Conservation (phyloP, 2,888 invertebrate species). For the Barypeithes pellucidus region DNA sequence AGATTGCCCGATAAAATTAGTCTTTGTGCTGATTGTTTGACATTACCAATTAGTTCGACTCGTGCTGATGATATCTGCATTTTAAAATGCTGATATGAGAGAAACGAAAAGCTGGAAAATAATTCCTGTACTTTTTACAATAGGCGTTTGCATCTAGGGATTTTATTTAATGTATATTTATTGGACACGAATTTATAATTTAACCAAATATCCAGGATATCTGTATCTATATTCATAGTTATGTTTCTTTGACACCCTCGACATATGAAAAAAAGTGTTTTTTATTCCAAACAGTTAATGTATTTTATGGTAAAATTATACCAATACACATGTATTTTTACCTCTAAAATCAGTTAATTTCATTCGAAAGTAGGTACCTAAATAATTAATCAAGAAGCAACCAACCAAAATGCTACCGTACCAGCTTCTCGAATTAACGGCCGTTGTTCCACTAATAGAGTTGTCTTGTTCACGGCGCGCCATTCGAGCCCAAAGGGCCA, state of each 20-base stretch:
- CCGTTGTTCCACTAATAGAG: constrained; percentile 63
- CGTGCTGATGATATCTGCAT: constrained; percentile 43
- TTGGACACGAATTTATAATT: too few species aligned
- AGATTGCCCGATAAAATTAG: constrained; percentile 56
- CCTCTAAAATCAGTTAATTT: too few species aligned
- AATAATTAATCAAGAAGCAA: constrained; percentile 23
- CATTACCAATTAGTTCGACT: constrained; percentile 55
- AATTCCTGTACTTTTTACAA: too few species aligned
- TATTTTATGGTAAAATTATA: too few species aligned
- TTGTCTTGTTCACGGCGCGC: constrained; percentile 60
- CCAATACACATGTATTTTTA: too few species aligned
- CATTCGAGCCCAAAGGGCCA: constrained; percentile 53
- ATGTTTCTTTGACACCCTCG: too few species aligned
- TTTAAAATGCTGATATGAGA: constrained; percentile 46
- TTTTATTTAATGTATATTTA: too few species aligned
- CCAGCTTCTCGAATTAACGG: constrained; percentile 39
- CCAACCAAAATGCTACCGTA: constrained; percentile 25
- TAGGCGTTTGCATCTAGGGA: too few species aligned
- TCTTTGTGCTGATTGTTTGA: constrained; percentile 45
- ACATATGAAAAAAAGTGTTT: too few species aligned
- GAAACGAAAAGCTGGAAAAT: constrained; percentile 6
- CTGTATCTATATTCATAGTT: too few species aligned
- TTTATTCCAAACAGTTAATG: too few species aligned
- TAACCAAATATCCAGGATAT: too few species aligned
- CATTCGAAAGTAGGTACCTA: not conserved